A percentile compares a stretch with the other conserved stretches of the same genome.
These are phyloP conservation scores for Hypotaenidia philippensis DNA, from an alignment of 2,797 vertebrate genomes.

Conservation along the genomic window DNA sequence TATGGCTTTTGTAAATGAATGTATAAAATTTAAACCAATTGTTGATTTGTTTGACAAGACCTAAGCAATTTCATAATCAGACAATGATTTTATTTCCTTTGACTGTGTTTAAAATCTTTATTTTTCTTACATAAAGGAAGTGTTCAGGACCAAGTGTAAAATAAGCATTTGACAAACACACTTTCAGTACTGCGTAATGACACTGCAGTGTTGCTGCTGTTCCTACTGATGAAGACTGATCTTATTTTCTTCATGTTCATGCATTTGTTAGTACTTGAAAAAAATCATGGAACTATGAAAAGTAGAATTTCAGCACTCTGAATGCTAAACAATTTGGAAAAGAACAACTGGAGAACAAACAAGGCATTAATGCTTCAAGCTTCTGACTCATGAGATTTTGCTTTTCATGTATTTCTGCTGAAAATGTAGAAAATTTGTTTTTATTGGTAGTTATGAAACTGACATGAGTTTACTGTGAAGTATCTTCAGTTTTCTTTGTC, in stretches of 20 bases:
- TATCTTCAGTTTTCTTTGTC: neutral
- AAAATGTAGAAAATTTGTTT: neutral
- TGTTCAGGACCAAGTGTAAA: neutral
- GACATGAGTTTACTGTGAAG: neutral
- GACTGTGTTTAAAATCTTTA: neutral
- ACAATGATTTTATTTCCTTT: neutral
- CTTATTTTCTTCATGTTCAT: neutral
- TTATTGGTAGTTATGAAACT: neutral
- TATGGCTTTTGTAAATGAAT: neutral
- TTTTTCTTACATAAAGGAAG: neutral
- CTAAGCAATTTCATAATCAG: neutral
- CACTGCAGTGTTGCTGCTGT: neutral
- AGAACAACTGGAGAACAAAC: neutral
- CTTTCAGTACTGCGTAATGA: neutral
- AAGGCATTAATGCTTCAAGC: neutral
- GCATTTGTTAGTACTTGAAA: neutral
- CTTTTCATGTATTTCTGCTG: neutral
- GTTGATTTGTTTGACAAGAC: neutral
- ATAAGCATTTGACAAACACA: neutral
- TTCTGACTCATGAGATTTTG: neutral
- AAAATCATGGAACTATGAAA: neutral
- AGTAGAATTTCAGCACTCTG: neutral
- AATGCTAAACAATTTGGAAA: neutral
- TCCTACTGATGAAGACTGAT: neutral
- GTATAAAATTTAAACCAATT: neutral